Percentiles rank a stretch among this genome's conserved stretches.
These are phyloP conservation scores for Cydia fagiglandana DNA, from an alignment of 1,140 invertebrate species.

Conservation along the genomic window DNA sequence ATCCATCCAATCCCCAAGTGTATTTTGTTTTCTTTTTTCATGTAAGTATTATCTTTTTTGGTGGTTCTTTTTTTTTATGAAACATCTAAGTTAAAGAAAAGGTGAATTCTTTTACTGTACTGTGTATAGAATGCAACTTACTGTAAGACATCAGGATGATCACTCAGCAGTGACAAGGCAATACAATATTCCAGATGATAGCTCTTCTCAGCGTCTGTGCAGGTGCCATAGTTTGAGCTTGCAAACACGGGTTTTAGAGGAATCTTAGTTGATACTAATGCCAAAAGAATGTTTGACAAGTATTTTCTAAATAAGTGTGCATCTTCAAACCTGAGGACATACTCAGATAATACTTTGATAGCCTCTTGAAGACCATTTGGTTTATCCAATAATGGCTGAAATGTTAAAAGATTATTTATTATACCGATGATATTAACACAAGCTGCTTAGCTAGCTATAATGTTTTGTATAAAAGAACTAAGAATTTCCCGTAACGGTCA, in stretches of 20 bases:
- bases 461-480: too few species aligned
- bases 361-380: constrained; percentile 46
- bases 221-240: constrained; percentile 51
- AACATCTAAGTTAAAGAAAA: too few species aligned
- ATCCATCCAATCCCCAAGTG: too few species aligned
- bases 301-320: constrained; percentile 62
- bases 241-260: constrained; percentile 65
- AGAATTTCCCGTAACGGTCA: too few species aligned
- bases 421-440: too few species aligned
- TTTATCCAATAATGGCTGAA: constrained; percentile 49
- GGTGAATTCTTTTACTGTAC: too few species aligned
- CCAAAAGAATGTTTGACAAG: constrained; percentile 60
- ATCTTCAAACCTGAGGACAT: constrained; percentile 62
- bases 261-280: constrained; percentile 62
- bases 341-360: constrained; percentile 57
- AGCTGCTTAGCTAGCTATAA: too few species aligned
- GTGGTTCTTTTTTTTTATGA: too few species aligned
- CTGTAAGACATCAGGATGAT: constrained; percentile 79
- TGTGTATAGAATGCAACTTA: constrained; percentile 55
- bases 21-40: too few species aligned
- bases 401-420: constrained; percentile 32
- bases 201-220: constrained; percentile 63
- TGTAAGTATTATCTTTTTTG: too few species aligned
- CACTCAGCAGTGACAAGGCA: constrained; percentile 54
- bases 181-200: constrained; percentile 66